A percentile compares a stretch with the other conserved stretches of the same genome.
phyloP scores from a whole-genome alignment of 2,113 vertebrate genomes.

The Ctenomys sociabilis region DNA sequence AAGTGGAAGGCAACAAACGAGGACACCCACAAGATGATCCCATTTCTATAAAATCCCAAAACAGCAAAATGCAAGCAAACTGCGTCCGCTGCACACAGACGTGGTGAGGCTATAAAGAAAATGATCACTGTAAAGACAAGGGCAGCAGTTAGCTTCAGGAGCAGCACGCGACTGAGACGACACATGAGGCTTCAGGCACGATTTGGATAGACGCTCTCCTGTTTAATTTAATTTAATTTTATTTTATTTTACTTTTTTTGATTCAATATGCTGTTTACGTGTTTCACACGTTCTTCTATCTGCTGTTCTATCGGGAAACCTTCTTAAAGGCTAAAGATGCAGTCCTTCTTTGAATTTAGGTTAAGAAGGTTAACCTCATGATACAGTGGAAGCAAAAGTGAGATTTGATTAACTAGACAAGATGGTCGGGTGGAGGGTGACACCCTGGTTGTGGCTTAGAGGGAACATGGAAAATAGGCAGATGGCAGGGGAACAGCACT shows the following conservation, averaged over 20 bases:
- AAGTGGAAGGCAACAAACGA: neutral
- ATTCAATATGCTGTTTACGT: neutral
- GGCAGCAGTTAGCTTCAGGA: neutral
- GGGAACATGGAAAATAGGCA: neutral
- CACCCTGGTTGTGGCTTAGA: neutral
- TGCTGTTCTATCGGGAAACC: neutral
- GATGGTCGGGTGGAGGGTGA: neutral
- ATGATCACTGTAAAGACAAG: neutral
- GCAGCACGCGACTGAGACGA: neutral
- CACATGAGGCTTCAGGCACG: fast-evolving
- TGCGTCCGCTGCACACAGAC: neutral
- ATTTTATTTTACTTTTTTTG: neutral
- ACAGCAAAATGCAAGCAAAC: neutral
- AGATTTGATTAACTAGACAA: neutral
- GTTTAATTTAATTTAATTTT: neutral
- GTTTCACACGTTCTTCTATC: neutral
- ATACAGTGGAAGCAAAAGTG: neutral
- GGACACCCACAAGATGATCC: neutral
- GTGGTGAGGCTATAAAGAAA: neutral
- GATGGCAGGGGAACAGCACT: neutral
- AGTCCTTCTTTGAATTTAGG: neutral
- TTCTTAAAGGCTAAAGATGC: neutral
- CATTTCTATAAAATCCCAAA: neutral
- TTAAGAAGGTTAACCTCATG: neutral
- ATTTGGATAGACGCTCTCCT: neutral